Evolutionary conservation across 2,888 invertebrate genomes (phyloP).

Genomic region (Aproaerema taeniolella): DNA sequence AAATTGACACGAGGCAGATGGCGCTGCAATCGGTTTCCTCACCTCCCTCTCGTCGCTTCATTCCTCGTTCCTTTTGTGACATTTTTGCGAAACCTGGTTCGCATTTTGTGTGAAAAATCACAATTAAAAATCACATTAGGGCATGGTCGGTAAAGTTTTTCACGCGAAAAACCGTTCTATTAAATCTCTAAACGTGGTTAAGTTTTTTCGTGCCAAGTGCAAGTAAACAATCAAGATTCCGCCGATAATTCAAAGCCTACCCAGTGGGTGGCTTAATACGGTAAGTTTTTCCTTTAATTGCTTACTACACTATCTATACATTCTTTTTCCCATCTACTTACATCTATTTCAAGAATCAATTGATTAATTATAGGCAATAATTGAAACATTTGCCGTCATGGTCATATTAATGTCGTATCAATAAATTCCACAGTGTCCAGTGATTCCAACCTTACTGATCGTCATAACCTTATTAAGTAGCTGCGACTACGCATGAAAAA

Average conservation of each 20-base stretch:
- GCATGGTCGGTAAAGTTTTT: conserved; percentile 71
- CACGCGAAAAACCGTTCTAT: conserved; percentile 57
- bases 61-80: conserved; percentile 59
- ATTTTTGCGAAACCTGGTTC: conserved; percentile 58
- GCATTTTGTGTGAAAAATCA: conserved; percentile 53
- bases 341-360: not conserved
- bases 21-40: conserved; percentile 30
- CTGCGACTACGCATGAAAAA: too few species aligned
- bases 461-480: too few species aligned
- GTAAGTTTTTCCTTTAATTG: conserved; percentile 57
- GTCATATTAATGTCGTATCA: conserved; percentile 11
- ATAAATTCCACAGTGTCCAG: too few species aligned
- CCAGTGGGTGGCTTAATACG: conserved; percentile 88
- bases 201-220: conserved; percentile 76
- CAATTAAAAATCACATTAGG: conserved; percentile 58
- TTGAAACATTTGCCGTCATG: conserved; percentile 10
- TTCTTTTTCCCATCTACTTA: not conserved
- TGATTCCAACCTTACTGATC: too few species aligned
- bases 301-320: not conserved
- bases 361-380: not conserved
- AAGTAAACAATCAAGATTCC: conserved; percentile 87
- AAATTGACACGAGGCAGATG: conserved; percentile 39
- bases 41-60: conserved; percentile 28
- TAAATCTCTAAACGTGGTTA: conserved; percentile 64
- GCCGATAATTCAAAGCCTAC: conserved; percentile 86